phyloP scores from a whole-genome alignment of 2,797 vertebrate species.

The Pipistrellus nathusii region DNA sequence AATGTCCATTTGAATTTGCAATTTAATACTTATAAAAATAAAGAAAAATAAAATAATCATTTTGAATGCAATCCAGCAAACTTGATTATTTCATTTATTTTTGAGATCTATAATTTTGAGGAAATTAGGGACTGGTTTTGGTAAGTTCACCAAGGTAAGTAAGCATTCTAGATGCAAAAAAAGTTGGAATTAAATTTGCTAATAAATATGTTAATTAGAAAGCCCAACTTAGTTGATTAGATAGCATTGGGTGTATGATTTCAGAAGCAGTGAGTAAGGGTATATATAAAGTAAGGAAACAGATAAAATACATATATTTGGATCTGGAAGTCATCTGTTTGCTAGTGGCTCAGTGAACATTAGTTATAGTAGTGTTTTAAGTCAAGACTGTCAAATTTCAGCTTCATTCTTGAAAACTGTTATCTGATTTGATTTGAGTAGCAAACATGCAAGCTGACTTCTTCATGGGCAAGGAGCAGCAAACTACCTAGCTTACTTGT shows the following conservation, averaged over 20 bases:
- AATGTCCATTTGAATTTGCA: conserved; percentile 40
- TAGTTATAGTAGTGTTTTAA: not conserved
- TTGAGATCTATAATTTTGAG: not conserved
- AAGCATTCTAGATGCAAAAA: conserved; percentile 28
- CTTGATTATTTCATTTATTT: conserved; percentile 11
- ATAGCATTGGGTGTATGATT: not conserved
- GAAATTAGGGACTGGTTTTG: conserved; percentile 17
- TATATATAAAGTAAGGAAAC: not conserved
- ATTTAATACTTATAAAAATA: conserved; percentile 17
- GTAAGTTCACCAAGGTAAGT: not conserved
- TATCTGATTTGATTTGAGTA: not conserved
- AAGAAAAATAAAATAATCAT: not conserved
- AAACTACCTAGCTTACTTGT: not conserved
- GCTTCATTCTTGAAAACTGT: conserved; percentile 18
- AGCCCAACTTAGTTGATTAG: not conserved
- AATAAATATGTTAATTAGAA: not conserved
- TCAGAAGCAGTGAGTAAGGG: not conserved
- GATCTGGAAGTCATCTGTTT: not conserved
- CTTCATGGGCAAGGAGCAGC: conserved; percentile 28
- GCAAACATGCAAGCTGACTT: conserved; percentile 20
- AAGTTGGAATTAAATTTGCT: not conserved
- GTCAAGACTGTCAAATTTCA: not conserved
- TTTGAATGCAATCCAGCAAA: not conserved
- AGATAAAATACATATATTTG: not conserved
- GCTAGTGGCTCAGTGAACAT: not conserved